A percentile compares a stretch with the other conserved stretches of the same genome.
Evolutionary conservation across 2,113 vertebrate genomes (phyloP).

Genomic region (Ictalurus punctatus): DNA sequence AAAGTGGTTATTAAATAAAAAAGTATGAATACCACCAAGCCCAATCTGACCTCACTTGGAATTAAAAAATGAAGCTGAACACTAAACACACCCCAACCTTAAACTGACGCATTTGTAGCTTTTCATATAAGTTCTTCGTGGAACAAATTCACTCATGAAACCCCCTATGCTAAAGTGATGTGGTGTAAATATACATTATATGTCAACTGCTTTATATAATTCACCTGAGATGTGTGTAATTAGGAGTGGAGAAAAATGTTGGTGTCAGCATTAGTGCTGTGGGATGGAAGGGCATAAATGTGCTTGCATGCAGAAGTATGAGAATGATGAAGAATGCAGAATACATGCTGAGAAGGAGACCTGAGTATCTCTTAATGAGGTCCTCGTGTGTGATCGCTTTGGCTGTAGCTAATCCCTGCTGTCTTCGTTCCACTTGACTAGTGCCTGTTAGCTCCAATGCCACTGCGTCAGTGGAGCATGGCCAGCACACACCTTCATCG

Average conservation of each 20-base stretch:
- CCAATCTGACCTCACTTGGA: background rate
- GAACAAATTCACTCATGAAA: background rate
- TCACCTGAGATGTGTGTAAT: slow-evolving; percentile 9
- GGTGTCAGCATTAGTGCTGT: slow-evolving; percentile 16
- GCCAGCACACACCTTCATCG: slow-evolving; percentile 8
- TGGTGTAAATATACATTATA: slow-evolving; percentile 17
- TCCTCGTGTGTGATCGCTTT: slow-evolving; percentile 1
- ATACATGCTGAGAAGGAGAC: slow-evolving; percentile 21
- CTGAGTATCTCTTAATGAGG: slow-evolving; percentile 26
- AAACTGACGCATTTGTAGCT: background rate
- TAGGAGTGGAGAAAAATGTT: slow-evolving; percentile 8
- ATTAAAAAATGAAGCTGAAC: background rate
- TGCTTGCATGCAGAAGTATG: slow-evolving; percentile 26
- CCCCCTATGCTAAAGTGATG: background rate
- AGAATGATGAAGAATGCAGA: slow-evolving; percentile 29
- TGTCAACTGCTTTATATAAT: slow-evolving; percentile 27
- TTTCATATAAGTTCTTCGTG: background rate
- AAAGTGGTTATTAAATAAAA: background rate
- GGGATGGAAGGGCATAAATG: slow-evolving; percentile 22
- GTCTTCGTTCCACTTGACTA: slow-evolving; percentile 17
- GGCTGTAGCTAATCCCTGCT: slow-evolving; percentile 28
- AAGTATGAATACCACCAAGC: background rate
- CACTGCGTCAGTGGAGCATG: slow-evolving; percentile 24
- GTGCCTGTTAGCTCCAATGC: background rate
- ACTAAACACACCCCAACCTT: background rate